phyloP scores from a whole-genome alignment of 2,888 invertebrate species.

The Drosophila histrio region DNA sequence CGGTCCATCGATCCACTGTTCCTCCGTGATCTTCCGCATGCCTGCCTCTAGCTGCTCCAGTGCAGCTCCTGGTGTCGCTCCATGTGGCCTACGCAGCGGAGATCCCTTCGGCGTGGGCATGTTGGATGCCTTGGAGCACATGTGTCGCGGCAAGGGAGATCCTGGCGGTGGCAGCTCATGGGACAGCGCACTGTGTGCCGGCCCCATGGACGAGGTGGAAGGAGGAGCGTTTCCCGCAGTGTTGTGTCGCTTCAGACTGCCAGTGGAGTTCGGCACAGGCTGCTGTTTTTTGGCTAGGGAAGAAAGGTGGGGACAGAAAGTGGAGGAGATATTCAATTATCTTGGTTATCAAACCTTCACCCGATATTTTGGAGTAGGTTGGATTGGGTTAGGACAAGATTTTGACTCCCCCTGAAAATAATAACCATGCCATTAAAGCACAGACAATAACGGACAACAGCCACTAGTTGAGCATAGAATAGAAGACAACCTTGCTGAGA shows the following conservation, averaged over 20 bases:
- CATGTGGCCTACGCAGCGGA: conserved; percentile 84
- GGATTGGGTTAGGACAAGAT: too few relatives aligned
- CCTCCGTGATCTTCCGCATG: conserved; percentile 88
- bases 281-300: conserved; percentile 55
- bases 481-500: background rate
- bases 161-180: conserved; percentile 57
- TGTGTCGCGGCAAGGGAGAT: conserved; percentile 69
- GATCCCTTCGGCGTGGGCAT: conserved; percentile 86
- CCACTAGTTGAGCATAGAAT: too few relatives aligned
- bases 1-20: conserved; percentile 98
- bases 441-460: background rate
- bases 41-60: conserved; percentile 81
- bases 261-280: conserved; percentile 37
- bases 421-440: too few relatives aligned
- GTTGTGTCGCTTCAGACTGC: conserved; percentile 59
- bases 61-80: conserved; percentile 64
- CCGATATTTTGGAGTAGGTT: too few relatives aligned
- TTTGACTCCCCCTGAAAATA: too few relatives aligned
- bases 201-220: conserved; percentile 21
- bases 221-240: background rate
- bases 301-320: too few relatives aligned
- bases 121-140: conserved; percentile 82
- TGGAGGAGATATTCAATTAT: too few relatives aligned
- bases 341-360: too few relatives aligned
- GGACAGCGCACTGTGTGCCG: conserved; percentile 18